phyloP scores from a whole-genome alignment of 2,797 vertebrate genomes.

The Cyprinodon diabolis region DNA sequence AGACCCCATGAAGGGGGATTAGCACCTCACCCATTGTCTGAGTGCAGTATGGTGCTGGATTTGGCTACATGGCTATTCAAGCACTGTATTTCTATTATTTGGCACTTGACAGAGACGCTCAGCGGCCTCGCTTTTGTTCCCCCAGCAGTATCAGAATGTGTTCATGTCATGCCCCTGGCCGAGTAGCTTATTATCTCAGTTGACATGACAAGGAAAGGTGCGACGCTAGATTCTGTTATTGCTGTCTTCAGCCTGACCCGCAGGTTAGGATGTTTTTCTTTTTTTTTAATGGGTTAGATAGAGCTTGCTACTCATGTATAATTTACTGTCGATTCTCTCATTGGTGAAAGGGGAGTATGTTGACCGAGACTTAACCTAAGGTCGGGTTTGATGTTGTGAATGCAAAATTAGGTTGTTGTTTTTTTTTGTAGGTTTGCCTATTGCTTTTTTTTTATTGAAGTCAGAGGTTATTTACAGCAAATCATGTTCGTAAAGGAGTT shows the following conservation, averaged over 20 bases:
- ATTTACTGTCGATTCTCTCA: conserved; percentile 73
- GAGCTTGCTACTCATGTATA: conserved; percentile 72
- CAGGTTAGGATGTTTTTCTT: conserved; percentile 56
- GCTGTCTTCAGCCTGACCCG: conserved; percentile 74
- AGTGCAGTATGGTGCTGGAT: conserved; percentile 72
- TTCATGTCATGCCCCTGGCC: conserved; percentile 67
- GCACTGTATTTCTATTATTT: conserved; percentile 75
- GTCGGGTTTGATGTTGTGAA: conserved; percentile 62
- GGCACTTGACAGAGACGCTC: conserved; percentile 80
- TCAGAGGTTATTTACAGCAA: conserved; percentile 47
- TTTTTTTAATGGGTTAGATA: conserved; percentile 68
- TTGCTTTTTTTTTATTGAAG: conserved; percentile 47
- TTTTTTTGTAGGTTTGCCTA: neutral
- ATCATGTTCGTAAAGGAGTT: conserved; percentile 12
- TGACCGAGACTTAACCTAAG: conserved; percentile 69
- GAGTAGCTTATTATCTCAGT: conserved; percentile 75
- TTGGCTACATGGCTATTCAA: conserved; percentile 81
- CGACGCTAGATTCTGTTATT: conserved; percentile 68
- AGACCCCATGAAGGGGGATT: conserved; percentile 86
- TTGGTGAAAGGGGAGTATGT: conserved; percentile 63
- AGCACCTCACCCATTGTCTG: conserved; percentile 80
- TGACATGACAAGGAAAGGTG: conserved; percentile 76
- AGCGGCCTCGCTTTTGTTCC: conserved; percentile 75
- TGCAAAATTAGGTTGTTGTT: conserved; percentile 56
- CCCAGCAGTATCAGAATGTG: conserved; percentile 73